These are phyloP conservation scores for Elanus axillaris DNA, from an alignment of 2,113 vertebrate genomes.

Conservation along the genomic window DNA sequence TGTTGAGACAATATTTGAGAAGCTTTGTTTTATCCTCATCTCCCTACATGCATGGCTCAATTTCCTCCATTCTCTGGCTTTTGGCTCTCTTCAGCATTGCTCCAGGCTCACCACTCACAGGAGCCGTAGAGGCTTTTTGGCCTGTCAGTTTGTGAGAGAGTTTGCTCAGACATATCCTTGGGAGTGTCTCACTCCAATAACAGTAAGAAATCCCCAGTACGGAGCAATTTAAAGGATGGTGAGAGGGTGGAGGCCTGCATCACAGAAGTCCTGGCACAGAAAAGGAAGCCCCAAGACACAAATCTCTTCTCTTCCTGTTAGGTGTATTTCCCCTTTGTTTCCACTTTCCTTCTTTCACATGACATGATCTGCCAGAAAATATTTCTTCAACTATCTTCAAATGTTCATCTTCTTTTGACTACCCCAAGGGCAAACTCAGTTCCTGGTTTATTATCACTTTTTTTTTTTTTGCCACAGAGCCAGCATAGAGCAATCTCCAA, in stretches of 20 bases:
- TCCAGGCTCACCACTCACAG: not conserved
- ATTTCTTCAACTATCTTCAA: constrained; percentile 43
- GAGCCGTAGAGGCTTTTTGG: not conserved
- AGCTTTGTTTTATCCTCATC: constrained; percentile 22
- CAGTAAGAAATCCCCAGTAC: not conserved
- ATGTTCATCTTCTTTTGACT: constrained; percentile 30
- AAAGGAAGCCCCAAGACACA: constrained; percentile 30
- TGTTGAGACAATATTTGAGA: not conserved
- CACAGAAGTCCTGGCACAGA: constrained; percentile 1
- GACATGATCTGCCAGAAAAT: constrained; percentile 34
- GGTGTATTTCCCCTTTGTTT: constrained; percentile 7
- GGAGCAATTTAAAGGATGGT: not conserved
- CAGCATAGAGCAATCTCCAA: not conserved
- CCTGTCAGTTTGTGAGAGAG: constrained; percentile 33
- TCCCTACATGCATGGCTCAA: not conserved
- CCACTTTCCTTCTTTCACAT: constrained; percentile 24
- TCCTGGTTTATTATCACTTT: not conserved
- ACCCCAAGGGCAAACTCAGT: constrained; percentile 25
- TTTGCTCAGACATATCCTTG: constrained; percentile 26
- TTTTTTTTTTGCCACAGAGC: not conserved
- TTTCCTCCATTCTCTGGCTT: not conserved
- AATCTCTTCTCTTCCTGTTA: constrained; percentile 18
- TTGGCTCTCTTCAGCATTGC: not conserved
- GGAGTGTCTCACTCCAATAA: constrained; percentile 9
- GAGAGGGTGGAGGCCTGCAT: constrained; percentile 8